Evolutionary conservation across 2,888 invertebrate species (phyloP).

Genomic region (Apomyelois bistriatella): DNA sequence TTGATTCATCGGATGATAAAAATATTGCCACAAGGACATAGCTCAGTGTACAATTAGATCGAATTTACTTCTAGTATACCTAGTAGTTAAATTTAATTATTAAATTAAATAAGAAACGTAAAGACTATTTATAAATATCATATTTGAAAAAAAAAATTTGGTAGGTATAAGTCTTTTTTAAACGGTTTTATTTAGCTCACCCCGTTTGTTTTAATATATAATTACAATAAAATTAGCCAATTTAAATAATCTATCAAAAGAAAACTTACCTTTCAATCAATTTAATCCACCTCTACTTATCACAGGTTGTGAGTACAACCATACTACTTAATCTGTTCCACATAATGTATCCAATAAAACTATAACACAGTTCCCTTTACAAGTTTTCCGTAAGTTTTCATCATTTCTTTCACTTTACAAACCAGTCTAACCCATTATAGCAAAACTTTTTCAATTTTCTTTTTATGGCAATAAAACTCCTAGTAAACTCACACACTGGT

Average conservation of each 20-base stretch:
- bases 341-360: slow-evolving; percentile 17
- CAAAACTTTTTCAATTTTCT: slow-evolving; percentile 22
- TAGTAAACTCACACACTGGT: not conserved
- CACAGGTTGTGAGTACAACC: slow-evolving; percentile 3
- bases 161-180: too few relatives aligned
- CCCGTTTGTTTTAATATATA: too few relatives aligned
- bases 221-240: too few relatives aligned
- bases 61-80: too few relatives aligned
- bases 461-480: slow-evolving; percentile 12
- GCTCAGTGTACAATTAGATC: too few relatives aligned
- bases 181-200: too few relatives aligned
- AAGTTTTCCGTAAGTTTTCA: slow-evolving; percentile 21
- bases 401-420: slow-evolving; percentile 8
- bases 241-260: not conserved
- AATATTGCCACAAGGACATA: too few relatives aligned
- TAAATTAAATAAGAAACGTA: too few relatives aligned
- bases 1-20: too few relatives aligned
- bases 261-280: slow-evolving; percentile 2
- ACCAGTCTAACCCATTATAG: slow-evolving; percentile 12
- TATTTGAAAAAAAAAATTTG: too few relatives aligned
- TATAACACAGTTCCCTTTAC: slow-evolving; percentile 13
- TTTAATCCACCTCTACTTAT: not conserved
- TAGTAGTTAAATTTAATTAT: too few relatives aligned
- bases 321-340: slow-evolving; percentile 21
- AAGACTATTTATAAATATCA: too few relatives aligned